Conservation (phyloP, 2,797 vertebrate genomes). For the Periophthalmus magnuspinnatus region DNA sequence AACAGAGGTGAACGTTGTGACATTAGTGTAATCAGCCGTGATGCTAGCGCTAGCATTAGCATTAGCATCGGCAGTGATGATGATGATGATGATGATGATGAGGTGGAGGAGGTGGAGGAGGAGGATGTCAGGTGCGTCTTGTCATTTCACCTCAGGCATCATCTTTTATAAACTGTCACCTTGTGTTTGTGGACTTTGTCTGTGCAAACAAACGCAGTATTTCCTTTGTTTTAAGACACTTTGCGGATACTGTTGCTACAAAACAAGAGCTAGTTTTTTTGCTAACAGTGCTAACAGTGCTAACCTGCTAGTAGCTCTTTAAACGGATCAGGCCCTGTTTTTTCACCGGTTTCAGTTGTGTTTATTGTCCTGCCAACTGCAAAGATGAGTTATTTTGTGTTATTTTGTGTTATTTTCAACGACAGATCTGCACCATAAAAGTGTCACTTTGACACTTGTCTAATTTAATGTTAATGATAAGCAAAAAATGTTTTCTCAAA, state of each 20-base stretch:
- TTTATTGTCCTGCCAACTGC: background rate
- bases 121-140: slow-evolving; percentile 23
- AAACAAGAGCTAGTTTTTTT: slow-evolving; percentile 11
- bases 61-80: slow-evolving; percentile 16
- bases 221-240: background rate
- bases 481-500: background rate
- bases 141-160: background rate
- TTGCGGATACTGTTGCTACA: slow-evolving; percentile 23
- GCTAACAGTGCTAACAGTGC: slow-evolving; percentile 44
- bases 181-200: background rate
- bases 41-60: slow-evolving; percentile 38
- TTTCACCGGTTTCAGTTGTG: slow-evolving; percentile 9
- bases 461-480: background rate
- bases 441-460: slow-evolving; percentile 22
- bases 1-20: slow-evolving; percentile 4
- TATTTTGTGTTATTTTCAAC: background rate
- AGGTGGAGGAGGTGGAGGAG: too few species aligned
- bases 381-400: background rate
- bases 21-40: slow-evolving; percentile 23
- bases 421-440: background rate
- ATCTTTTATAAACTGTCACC: background rate
- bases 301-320: slow-evolving; percentile 37
- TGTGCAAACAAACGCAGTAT: background rate
- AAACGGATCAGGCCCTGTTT: slow-evolving; percentile 35
- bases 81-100: slow-evolving; percentile 7